Conservation (phyloP, 1,140 invertebrate genomes). For the Myzus persicae region DNA sequence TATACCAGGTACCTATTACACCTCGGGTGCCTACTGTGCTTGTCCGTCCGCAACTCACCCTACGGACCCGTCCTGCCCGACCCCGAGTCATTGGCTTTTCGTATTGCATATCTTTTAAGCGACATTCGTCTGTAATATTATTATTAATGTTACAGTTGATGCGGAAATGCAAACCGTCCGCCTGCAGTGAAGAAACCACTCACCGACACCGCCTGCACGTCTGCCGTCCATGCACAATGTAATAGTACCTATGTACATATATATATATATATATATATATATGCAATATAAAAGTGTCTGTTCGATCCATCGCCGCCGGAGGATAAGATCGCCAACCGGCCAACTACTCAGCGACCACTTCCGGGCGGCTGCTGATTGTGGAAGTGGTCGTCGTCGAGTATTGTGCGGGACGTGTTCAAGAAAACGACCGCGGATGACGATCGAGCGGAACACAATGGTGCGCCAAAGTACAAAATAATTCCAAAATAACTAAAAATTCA, state of each 20-base stretch:
- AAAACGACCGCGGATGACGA: not conserved
- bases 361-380: no score
- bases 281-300: not conserved
- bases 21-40: not conserved
- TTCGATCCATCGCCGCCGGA: not conserved
- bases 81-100: not conserved
- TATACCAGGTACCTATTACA: no score
- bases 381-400: not conserved
- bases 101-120: not conserved
- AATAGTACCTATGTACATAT: not conserved
- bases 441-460: not conserved
- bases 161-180: conserved; percentile 24
- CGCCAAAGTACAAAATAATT: not conserved
- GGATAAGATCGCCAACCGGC: not conserved
- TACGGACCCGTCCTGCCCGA: no score
- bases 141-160: not conserved
- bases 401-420: no score
- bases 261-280: not conserved
- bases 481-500: not conserved
- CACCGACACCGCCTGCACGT: not conserved
- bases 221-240: not conserved
- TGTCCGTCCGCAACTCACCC: not conserved
- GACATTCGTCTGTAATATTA: not conserved
- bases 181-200: not conserved
- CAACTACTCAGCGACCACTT: not conserved